Base-by-base conservation (phyloP, 2,113 vertebrate species). In the Campylomormyrus numenius region DNA sequence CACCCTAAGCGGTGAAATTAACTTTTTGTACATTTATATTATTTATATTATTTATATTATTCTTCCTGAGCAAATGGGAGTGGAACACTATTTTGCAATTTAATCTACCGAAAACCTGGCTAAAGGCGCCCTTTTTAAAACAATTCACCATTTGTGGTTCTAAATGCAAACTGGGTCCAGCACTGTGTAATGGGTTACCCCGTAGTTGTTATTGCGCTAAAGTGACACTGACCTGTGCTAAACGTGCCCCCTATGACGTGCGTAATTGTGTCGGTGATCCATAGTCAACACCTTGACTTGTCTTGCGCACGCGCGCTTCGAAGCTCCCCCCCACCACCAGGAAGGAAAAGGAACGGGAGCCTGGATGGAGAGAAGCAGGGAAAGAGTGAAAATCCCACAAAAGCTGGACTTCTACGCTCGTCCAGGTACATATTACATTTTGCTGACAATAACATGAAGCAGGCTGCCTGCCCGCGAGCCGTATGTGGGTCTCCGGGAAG, bases 311-410 rank as follows among this genome's bases (percentile, higher is more conserved):
- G 31, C 56, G 70, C 77, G 46, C 27, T 27, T 35, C 7, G 45
- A 70, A 24, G 45, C 27, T 6, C 15, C 31, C n/a, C 35, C 35
- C 52, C 52, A 58, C 52, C 52, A 85, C 31, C 85, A 88, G 62
- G 70, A 88, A 88, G 90, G 35, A 58, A 74, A 88, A 74, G 48
- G 49, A 86, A 77, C 39, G 87, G 17, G 88, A 88, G 53, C 49
- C 66, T 80, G 62, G 86, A 80, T 39, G 48, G 89, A 83, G 31
- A 89, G 19, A 89, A 39, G 58, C n/a, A 35, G 58, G 31, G 58
- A 52, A 89, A 53, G 5, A 89, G 31, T 56, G 77, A n/a, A 85
- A 89, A 56, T 58, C 45, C 9, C 49, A 10, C 62, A 27, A 27
- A 88, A 66, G 17, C 19, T 86, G 24, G 24, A 86, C n/a, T 24